Evolutionary conservation across 2,113 vertebrate genomes (phyloP).

Genomic region (Peucedramus taeniatus): DNA sequence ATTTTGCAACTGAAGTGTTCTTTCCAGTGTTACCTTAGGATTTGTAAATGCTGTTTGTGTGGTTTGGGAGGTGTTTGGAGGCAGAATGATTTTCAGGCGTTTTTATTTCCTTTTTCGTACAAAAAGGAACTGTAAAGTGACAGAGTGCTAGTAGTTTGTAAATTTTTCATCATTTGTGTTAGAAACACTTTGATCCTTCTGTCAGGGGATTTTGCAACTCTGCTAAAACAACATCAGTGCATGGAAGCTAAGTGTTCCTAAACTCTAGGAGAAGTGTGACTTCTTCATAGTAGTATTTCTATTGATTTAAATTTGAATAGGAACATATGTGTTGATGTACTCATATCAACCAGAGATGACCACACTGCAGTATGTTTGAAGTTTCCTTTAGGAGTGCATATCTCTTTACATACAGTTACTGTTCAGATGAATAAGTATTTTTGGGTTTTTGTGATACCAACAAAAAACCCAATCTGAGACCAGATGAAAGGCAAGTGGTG

Average conservation of each 20-base stretch:
- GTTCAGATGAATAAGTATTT: neutral
- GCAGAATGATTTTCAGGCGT: neutral
- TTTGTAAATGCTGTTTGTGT: neutral
- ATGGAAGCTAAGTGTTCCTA: neutral
- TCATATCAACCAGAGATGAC: neutral
- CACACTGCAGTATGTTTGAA: neutral
- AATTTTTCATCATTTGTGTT: neutral
- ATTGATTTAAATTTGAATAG: neutral
- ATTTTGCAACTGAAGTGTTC: neutral
- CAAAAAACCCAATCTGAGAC: neutral
- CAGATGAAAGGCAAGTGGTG: neutral
- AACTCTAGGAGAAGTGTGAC: neutral
- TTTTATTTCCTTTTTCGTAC: neutral
- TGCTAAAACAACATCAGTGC: neutral
- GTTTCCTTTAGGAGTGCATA: neutral
- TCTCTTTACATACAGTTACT: neutral
- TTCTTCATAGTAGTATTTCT: neutral
- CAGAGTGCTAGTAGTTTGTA: neutral
- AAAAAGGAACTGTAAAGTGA: neutral
- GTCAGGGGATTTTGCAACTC: neutral
- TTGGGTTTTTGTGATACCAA: neutral
- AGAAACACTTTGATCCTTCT: neutral
- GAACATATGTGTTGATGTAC: neutral
- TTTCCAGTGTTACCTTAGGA: neutral
- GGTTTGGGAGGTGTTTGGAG: neutral